Evolutionary conservation across 2,888 invertebrate genomes (phyloP).

Genomic region (Stratiomys singularior): DNA sequence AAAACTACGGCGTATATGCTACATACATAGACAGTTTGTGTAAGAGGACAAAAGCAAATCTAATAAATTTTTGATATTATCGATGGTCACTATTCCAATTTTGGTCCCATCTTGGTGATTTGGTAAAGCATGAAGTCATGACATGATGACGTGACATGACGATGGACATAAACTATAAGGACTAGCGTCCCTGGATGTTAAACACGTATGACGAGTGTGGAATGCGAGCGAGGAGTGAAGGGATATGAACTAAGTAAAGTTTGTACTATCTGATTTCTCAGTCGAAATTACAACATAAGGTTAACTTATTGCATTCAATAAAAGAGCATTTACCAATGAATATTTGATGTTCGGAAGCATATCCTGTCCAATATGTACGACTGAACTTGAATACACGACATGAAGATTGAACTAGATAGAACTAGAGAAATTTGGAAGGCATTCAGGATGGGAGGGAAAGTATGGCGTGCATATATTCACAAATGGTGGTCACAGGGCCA

Average conservation of each 20-base stretch:
- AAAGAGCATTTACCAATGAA: conserved; percentile 52
- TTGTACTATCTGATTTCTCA: conserved; percentile 49
- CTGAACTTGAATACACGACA: conserved; percentile 38
- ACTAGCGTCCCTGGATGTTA: too few relatives aligned
- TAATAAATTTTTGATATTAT: conserved; percentile 44
- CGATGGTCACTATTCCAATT: conserved; percentile 38
- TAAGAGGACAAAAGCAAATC: conserved; percentile 37
- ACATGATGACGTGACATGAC: conserved; percentile 53
- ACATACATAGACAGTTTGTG: background rate
- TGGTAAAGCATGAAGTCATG: conserved; percentile 47
- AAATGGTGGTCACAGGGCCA: conserved; percentile 8
- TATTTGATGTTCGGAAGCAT: conserved; percentile 48
- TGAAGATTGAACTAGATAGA: background rate
- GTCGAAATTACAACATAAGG: conserved; percentile 49
- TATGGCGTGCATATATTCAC: background rate
- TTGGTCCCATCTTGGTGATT: conserved; percentile 25
- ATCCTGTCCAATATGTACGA: conserved; percentile 31
- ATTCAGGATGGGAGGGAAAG: background rate
- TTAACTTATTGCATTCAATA: conserved; percentile 52
- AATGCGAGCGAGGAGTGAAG: too few relatives aligned
- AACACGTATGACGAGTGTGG: background rate
- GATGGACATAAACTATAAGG: background rate
- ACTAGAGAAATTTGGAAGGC: background rate
- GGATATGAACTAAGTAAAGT: conserved; percentile 51
- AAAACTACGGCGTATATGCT: background rate